Percentiles rank a stretch among this genome's conserved stretches.
Evolutionary conservation across 2,113 vertebrate genomes (phyloP).

Genomic region (Seriola quinqueradiata): DNA sequence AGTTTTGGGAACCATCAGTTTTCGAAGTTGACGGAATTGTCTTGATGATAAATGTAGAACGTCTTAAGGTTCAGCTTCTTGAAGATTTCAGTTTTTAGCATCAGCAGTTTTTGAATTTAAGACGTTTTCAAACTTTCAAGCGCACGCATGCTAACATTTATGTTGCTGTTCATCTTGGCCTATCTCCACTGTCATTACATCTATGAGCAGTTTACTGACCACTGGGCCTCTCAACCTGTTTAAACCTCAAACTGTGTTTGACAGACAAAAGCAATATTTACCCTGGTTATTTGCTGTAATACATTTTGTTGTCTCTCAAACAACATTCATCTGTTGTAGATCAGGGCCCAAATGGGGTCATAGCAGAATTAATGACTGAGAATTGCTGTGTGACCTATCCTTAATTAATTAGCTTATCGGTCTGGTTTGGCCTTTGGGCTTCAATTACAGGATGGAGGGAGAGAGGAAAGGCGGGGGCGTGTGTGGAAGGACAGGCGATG

Average conservation of each 20-base stretch:
- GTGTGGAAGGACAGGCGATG: constrained; percentile 13
- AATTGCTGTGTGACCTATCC: constrained; percentile 58
- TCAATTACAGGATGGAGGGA: constrained; percentile 46
- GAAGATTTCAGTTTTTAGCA: not conserved
- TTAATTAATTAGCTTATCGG: constrained; percentile 72
- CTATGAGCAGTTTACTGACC: not conserved
- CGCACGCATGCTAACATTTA: not conserved
- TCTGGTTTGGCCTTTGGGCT: constrained; percentile 63
- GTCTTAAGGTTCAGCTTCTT: not conserved
- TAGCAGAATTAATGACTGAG: constrained; percentile 52
- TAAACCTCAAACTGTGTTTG: constrained; percentile 12
- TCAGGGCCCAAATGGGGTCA: constrained; percentile 49
- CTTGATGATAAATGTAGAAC: constrained; percentile 5
- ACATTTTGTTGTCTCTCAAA: constrained; percentile 43
- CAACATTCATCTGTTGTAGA: constrained; percentile 46
- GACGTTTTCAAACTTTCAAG: not conserved
- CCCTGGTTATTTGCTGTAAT: constrained; percentile 23
- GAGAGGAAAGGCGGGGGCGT: not conserved
- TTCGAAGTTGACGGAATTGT: not conserved
- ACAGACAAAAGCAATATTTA: constrained; percentile 6
- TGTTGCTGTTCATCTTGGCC: not conserved
- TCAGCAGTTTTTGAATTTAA: not conserved
- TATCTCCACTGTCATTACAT: not conserved
- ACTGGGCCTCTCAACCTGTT: not conserved
- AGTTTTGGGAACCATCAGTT: not conserved